Evolutionary conservation across 1,140 invertebrate genomes (phyloP).

Genomic region (Macrostomum lignano): DNA sequence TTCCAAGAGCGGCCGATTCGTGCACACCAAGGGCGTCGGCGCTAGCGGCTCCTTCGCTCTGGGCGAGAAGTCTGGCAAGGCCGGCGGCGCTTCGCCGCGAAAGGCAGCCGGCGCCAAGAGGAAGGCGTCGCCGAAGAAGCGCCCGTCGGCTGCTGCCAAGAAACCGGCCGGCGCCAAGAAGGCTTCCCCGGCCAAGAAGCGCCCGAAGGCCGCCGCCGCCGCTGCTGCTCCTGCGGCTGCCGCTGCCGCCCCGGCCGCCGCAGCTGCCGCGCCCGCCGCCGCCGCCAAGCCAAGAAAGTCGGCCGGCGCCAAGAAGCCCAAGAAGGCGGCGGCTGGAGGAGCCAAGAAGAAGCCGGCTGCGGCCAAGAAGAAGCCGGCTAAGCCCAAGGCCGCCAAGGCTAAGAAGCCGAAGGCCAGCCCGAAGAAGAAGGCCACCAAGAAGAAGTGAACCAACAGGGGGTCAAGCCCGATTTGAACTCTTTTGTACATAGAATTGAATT

Average conservation of each 20-base stretch:
- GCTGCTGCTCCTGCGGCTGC: too few relatives aligned
- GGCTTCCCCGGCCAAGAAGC: neutral
- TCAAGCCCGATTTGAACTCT: too few relatives aligned
- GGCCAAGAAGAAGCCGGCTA: neutral
- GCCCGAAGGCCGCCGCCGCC: neutral
- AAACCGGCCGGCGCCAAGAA: neutral
- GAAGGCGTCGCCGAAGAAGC: neutral
- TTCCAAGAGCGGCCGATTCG: neutral
- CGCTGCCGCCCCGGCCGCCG: too few relatives aligned
- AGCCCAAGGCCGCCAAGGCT: neutral
- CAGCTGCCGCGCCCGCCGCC: too few relatives aligned
- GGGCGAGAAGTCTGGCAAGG: conserved; percentile 8
- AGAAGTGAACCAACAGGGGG: too few relatives aligned
- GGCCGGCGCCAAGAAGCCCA: too few relatives aligned
- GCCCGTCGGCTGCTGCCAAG: too few relatives aligned
- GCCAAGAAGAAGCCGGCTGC: neutral
- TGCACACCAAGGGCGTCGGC: conserved; percentile 8
- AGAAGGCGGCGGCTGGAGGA: too few relatives aligned
- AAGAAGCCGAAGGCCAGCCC: neutral
- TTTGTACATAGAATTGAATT: too few relatives aligned
- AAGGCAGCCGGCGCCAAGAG: neutral
- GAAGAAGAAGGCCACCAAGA: neutral
- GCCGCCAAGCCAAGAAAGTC: too few relatives aligned
- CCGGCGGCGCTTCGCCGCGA: conserved; percentile 2
- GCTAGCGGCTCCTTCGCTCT: conserved; percentile 11